phyloP scores from a whole-genome alignment of 2,888 invertebrate genomes.

The Acleris laterana region DNA sequence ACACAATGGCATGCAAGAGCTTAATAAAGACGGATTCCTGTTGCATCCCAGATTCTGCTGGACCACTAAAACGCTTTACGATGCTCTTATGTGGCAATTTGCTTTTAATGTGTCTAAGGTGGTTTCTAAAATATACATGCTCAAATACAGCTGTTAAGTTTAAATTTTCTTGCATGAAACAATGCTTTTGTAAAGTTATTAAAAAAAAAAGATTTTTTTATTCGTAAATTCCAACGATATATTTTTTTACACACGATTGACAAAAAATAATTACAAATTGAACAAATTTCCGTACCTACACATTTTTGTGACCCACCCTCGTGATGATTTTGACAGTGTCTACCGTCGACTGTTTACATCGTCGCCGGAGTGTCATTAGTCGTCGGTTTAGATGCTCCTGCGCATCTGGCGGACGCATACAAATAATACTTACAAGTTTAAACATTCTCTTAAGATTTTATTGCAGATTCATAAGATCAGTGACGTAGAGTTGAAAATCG shows the following conservation, averaged over 20 bases:
- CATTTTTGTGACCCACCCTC: constrained; percentile 51
- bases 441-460: neutral
- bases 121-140: constrained; percentile 18
- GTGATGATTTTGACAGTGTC: constrained; percentile 74
- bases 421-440: constrained; percentile 43
- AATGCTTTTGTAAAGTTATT: too few species aligned
- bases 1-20: constrained; percentile 23
- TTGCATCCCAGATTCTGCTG: constrained; percentile 20
- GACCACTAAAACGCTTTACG: constrained; percentile 36
- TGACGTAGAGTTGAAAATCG: constrained; percentile 36
- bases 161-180: neutral
- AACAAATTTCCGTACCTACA: constrained; percentile 56
- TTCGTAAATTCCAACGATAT: neutral
- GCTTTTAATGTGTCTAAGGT: constrained; percentile 21
- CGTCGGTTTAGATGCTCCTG: constrained; percentile 62
- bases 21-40: constrained; percentile 32
- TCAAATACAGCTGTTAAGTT: neutral
- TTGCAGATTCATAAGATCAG: constrained; percentile 5
- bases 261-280: constrained; percentile 43
- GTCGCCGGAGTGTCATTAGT: constrained; percentile 79
- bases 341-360: constrained; percentile 76
- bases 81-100: constrained; percentile 32
- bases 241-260: neutral
- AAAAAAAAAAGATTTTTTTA: too few species aligned
- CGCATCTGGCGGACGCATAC: constrained; percentile 74